These are phyloP conservation scores for Prenolepis imparis DNA, from an alignment of 2,888 invertebrate genomes.

Conservation along the genomic window DNA sequence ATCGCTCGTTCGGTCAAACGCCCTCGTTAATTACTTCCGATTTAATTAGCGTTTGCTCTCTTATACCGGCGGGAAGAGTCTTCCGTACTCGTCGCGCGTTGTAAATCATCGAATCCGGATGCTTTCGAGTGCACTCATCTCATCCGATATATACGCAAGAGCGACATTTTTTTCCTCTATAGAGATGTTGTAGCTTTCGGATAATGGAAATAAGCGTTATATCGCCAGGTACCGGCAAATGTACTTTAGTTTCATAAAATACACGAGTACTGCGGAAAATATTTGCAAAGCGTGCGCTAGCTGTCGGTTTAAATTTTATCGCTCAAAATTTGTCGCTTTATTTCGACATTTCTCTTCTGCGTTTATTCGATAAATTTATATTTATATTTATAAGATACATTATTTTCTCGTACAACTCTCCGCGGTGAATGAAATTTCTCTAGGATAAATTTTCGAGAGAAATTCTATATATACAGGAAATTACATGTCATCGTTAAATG, in stretches of 20 bases:
- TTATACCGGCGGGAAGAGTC: conserved; percentile 52
- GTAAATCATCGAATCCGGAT: conserved; percentile 74
- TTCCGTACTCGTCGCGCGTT: conserved; percentile 34
- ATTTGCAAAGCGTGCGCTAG: not conserved
- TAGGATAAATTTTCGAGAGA: not conserved
- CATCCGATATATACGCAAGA: too few relatives aligned
- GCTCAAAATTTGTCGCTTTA: not conserved
- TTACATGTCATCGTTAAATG: conserved; percentile 31
- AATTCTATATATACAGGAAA: conserved; percentile 13
- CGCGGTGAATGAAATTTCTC: not conserved
- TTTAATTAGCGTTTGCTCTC: conserved; percentile 76
- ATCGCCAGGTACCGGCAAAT: not conserved
- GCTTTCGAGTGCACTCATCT: conserved; percentile 53
- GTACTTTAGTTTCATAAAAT: conserved; percentile 11
- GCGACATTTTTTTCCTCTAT: not conserved
- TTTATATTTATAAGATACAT: not conserved
- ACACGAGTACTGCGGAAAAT: conserved; percentile 19
- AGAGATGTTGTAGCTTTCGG: conserved; percentile 11
- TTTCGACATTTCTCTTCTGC: not conserved
- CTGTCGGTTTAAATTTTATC: conserved; percentile 13
- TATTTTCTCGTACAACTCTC: conserved; percentile 18
- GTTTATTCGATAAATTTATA: conserved; percentile 28
- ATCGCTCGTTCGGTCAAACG: conserved; percentile 72
- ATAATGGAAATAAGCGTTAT: not conserved
- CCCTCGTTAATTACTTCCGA: conserved; percentile 75